Evolutionary conservation across 2,888 invertebrate genomes (phyloP), one percentile per base, ranked within the genome.

Genomic region (Sialis fuliginosa): DNA sequence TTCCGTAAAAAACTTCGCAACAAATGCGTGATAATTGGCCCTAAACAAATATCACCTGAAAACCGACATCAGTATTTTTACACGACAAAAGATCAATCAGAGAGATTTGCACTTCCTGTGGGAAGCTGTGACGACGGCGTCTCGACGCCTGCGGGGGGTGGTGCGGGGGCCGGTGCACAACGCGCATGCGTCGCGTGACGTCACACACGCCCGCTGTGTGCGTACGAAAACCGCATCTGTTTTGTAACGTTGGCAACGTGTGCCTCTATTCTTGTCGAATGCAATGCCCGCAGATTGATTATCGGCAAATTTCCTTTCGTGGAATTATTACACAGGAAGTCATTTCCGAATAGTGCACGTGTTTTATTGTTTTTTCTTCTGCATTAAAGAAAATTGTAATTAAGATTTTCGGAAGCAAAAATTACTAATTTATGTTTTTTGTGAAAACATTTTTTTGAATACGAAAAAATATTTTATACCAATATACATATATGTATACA

Each of bases 101-200:
- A 42, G 42, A 47, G 47, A 47, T 47, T 47, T 47, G 47, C 47
- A 47, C 47, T 47, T 47, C 47, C 47, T 42, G 47, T 47, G 47
- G 42, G 47, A 47, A 47, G 42, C 47, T 47, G 47, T 42, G 35
- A 42, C 34, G 47, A 42, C 35, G 34, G 13, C 35, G 30, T 35
- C 42, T 42, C 42, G 32, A 31, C 42, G 42, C 10, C 10, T 10
- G 34, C 13, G 30, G 33, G 37, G 12, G n/a, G 37, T 5, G 12
- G n/a, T 30, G 34, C 33, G 22, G 45, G 33, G 37, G 37, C 30
- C 13, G 45, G 32, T 33, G 22, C 31, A 37, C 37, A 37, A 13
- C 31, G 33, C 33, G 10, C 37, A 37, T 8, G 37, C 10, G 10
- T 37, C n/a, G 10, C 10, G n/a, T 37, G 37, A 44, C 33, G 33